A percentile compares a stretch with the other conserved stretches of the same genome.
These are phyloP conservation scores for Temnothorax longispinosus DNA, from an alignment of 1,140 invertebrate genomes.

Conservation along the genomic window DNA sequence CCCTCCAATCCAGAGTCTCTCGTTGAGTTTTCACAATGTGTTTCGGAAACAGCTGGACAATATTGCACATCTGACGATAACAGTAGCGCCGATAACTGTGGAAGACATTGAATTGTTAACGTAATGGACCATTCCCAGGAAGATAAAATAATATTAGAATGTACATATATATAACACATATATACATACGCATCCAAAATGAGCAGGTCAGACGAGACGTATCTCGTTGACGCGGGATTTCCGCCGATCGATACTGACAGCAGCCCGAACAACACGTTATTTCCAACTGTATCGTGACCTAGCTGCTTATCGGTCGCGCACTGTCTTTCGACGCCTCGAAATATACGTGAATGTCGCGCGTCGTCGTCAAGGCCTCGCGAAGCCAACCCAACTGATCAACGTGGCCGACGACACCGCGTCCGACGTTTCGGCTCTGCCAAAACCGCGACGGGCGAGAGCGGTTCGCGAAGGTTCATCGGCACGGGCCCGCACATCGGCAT, in stretches of 20 bases:
- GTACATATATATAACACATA: background rate
- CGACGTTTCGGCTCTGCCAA: background rate
- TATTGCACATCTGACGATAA: background rate
- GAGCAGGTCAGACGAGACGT: background rate
- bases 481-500: constrained; percentile 5
- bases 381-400: background rate
- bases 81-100: background rate
- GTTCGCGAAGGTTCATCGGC: background rate
- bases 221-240: background rate
- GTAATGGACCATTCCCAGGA: too few relatives aligned
- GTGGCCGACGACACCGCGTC: background rate
- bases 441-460: background rate
- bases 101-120: background rate
- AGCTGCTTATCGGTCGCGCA: background rate
- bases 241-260: constrained; percentile 9
- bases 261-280: constrained; percentile 2
- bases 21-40: background rate
- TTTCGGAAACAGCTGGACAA: background rate
- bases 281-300: background rate
- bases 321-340: background rate
- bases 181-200: background rate
- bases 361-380: background rate
- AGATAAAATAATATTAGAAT: background rate
- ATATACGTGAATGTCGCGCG: constrained; percentile 17
- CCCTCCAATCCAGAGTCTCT: background rate